Percentiles rank a stretch among this genome's conserved stretches.
Conservation (phyloP, 2,888 invertebrate genomes). For the Perdita meconis region DNA sequence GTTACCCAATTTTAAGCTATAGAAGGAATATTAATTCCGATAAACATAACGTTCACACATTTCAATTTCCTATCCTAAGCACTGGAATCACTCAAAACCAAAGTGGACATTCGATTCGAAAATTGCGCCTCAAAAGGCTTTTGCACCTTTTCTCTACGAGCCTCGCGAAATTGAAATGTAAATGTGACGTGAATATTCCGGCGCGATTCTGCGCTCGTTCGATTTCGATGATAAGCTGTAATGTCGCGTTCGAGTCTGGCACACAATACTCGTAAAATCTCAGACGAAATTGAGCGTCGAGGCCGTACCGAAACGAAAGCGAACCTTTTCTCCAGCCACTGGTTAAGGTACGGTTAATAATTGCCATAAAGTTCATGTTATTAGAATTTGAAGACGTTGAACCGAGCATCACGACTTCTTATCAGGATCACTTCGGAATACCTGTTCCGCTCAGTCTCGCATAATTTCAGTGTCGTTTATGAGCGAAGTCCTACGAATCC, state of each 20-base stretch:
- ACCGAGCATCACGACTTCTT: not conserved
- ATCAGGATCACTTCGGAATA: conserved; percentile 31
- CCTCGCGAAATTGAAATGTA: conserved; percentile 48
- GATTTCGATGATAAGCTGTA: conserved; percentile 49
- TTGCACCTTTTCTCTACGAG: conserved; percentile 11
- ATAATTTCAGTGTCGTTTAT: not conserved
- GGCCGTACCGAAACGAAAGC: conserved; percentile 2
- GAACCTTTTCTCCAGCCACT: not conserved
- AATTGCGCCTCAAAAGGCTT: not conserved
- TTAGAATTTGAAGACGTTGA: conserved; percentile 25
- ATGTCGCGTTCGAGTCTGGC: conserved; percentile 30
- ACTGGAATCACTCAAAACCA: too few species aligned
- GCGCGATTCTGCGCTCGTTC: conserved; percentile 28
- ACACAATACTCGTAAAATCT: conserved; percentile 41
- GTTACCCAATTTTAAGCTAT: too few species aligned
- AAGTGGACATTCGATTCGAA: not conserved
- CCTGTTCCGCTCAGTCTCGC: conserved; percentile 9
- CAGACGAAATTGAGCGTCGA: conserved; percentile 24
- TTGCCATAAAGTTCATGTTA: conserved; percentile 34
- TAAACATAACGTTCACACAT: too few species aligned
- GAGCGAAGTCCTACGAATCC: not conserved
- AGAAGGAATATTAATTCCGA: too few species aligned
- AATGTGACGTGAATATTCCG: conserved; percentile 27
- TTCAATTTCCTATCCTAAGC: too few species aligned
- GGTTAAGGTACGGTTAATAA: conserved; percentile 36